Evolutionary conservation across 2,888 invertebrate species (phyloP), one percentile per base, ranked within the genome.

Genomic region (Melitaea athalia): DNA sequence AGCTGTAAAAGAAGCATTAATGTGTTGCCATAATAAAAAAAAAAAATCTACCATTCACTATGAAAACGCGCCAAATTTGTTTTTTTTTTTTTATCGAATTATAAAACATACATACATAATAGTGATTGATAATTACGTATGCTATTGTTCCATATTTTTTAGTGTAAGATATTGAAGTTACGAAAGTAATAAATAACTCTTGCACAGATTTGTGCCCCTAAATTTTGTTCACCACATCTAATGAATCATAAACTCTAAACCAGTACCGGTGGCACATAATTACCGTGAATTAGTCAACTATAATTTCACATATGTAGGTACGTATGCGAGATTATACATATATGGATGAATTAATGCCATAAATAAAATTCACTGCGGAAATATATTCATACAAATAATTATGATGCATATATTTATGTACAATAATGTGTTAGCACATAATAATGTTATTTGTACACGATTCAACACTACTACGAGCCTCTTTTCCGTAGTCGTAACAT

Each of bases 401-500:
- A 55, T 50, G 10, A 50, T 17, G 50, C 15, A 15, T 10, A 17
- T 24, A 24, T 24, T 24, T 24, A 24, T 24, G 24, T 24, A 24
- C 3, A 12, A 31, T 55, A 55, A 55, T 33, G 24, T 55, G 53
- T 55, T 33, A 33, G n/a, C 33, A 55, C 33, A 55, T 33, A 33
- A 55, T 24, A 31, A 33, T 55, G 53, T 55, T 55, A 33, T 55
- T 33, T 55, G 31, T 33, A 55, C 53, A 55, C 33, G 31, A 33
- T 33, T 55, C 14, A 55, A 55, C 33, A 31, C 33, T 55, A 55
- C 33, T 33, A 55, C 33, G 33, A 55, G 53, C 53, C 53, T 31
- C 53, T 55, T 55, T 55, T 55, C 53, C 53, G 53, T 55, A 55
- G 53, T 55, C 53, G n/a, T 55, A 33, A 55, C 53, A 55, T 12